Conservation (phyloP, 2,113 vertebrate species). For the Archocentrus centrarchus region DNA sequence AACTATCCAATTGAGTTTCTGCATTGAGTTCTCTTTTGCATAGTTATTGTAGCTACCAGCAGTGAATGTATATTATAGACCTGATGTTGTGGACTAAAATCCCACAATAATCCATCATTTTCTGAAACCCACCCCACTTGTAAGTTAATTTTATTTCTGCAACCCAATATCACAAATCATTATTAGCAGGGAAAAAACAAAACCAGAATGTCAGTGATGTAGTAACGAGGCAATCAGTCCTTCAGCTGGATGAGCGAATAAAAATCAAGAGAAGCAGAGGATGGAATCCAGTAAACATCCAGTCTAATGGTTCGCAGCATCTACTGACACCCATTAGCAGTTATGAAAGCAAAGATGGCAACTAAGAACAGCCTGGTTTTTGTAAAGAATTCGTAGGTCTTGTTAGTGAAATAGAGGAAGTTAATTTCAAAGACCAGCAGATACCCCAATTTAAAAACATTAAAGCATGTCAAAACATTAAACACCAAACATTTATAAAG, state of each 20-base stretch:
- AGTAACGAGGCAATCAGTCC: background rate
- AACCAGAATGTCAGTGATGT: background rate
- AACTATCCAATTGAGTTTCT: too few relatives aligned
- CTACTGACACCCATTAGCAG: background rate
- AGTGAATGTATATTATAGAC: background rate
- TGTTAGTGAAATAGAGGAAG: background rate
- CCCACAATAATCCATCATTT: background rate
- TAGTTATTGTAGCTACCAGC: background rate
- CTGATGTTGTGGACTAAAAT: background rate
- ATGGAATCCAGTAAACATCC: background rate
- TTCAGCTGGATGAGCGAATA: background rate
- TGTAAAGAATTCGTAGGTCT: background rate
- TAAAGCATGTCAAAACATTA: slow-evolving; percentile 39
- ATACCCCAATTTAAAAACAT: slow-evolving; percentile 23
- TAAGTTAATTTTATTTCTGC: background rate
- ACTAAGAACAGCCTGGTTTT: background rate
- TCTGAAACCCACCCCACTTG: background rate
- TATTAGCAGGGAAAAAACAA: background rate
- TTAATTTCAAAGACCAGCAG: slow-evolving; percentile 29
- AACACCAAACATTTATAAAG: slow-evolving; percentile 42
- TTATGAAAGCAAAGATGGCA: background rate
- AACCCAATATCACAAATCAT: background rate
- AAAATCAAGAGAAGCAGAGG: background rate
- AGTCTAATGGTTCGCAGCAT: background rate
- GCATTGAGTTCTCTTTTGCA: background rate